Base-by-base conservation (phyloP, 2,888 invertebrate genomes). In the Busseola fusca region DNA sequence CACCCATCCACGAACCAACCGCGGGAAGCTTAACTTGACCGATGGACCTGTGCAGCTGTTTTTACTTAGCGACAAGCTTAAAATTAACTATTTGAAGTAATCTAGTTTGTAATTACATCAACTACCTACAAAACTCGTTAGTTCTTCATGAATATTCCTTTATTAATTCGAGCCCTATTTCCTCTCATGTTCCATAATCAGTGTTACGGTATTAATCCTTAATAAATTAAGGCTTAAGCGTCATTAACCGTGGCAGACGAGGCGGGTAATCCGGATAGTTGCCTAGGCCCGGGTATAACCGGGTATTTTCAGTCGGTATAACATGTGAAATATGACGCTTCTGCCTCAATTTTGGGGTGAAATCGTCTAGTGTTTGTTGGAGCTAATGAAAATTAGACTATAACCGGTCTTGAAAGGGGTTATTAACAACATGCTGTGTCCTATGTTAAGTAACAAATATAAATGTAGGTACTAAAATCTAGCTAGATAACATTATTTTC, bases 141-240 rank as follows among this genome's bases (percentile, higher is more conserved):
- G 14, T 30, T 12, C 9, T 40, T 62, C 78, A 45, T 14, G 58
- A 42, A 34, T 48, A 52, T 34, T 59, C 66, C 64, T 42, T 54
- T 37, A 78, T 58, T 60, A 78, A 75, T 64, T 25, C 5, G 1
- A 54, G 25, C 45, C 34, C 42, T n/a, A 56, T 27, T 21, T 27
- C 7, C 58, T 57, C 69, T 67, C 62, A 64, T 63, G 62, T 71
- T 66, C 72, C 59, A 67, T 77, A 81, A 81, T 79, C 78, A 69
- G 78, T 64, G 64, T 67, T 25, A 60, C 66, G 62, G 37, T 21
- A 58, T 40, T 81, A 73, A 79, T 64, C 82, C 82, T 72, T 73
- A 64, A 79, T 79, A 79, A 79, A 79, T 79, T 77, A 73, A 69
- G 78, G 79, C 52, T 73, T 69, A 81, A 69, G 66, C 69, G 56